These are phyloP conservation scores for Aix galericulata DNA, from an alignment of 2,113 vertebrate genomes.

Conservation along the genomic window DNA sequence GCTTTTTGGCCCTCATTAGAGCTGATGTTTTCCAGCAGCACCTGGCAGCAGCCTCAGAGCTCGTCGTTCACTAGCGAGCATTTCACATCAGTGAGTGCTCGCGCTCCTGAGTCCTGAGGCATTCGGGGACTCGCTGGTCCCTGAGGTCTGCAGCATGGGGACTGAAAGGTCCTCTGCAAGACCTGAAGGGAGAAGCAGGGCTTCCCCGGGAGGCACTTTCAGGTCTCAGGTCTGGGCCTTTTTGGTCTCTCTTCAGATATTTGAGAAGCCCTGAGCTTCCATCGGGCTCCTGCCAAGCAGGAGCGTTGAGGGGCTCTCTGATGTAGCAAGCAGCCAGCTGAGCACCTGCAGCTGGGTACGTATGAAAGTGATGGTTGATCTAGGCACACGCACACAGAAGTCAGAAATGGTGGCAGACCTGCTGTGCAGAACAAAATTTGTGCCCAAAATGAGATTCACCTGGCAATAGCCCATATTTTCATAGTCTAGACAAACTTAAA, in stretches of 20 bases:
- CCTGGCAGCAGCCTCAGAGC: not conserved
- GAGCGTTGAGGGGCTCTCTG: not conserved
- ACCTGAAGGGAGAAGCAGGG: not conserved
- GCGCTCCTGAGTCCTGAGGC: not conserved
- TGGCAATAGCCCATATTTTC: not conserved
- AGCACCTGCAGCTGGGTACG: not conserved
- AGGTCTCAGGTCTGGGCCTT: not conserved
- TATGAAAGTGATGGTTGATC: not conserved
- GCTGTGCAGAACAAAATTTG: not conserved
- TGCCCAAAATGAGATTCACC: not conserved
- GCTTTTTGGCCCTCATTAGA: not conserved
- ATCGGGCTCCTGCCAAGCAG: not conserved
- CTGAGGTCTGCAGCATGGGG: not conserved
- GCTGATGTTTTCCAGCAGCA: not conserved
- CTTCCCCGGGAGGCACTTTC: not conserved
- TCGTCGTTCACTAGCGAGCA: not conserved
- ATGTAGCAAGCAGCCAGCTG: not conserved
- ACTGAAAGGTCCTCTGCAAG: not conserved
- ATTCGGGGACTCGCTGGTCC: not conserved
- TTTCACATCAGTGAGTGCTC: not conserved
- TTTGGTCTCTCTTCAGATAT: not conserved
- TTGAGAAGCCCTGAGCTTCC: not conserved
- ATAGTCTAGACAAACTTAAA: not conserved
- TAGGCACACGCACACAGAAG: not conserved
- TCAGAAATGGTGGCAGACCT: not conserved